These are phyloP conservation scores for Equus przewalskii DNA, from an alignment of 2,113 vertebrate genomes.

Conservation along the genomic window DNA sequence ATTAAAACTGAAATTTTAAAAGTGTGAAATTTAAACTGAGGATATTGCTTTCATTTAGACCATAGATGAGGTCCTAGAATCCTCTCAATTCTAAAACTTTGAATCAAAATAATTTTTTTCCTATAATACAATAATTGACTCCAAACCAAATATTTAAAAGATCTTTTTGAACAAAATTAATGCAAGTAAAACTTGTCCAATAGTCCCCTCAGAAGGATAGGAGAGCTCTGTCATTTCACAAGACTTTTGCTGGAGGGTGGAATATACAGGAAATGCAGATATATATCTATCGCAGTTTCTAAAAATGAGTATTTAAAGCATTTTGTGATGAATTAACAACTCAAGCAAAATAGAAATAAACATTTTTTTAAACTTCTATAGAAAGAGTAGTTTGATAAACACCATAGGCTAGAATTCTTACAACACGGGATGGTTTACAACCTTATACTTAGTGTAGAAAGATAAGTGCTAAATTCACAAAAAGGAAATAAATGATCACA, in stretches of 20 bases:
- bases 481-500: conserved; percentile 15
- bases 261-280: background rate
- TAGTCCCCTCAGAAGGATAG: background rate
- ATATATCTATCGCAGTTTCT: background rate
- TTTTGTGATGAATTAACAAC: background rate
- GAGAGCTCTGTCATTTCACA: background rate
- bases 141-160: background rate
- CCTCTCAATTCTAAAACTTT: background rate
- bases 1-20: conserved; percentile 37
- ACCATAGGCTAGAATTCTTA: background rate
- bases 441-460: background rate
- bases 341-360: conserved; percentile 34
- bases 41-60: background rate
- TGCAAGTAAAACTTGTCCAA: background rate
- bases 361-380: background rate
- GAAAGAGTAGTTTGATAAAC: background rate
- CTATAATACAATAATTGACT: background rate
- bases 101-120: conserved; percentile 1
- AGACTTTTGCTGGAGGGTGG: background rate
- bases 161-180: conserved; percentile 10
- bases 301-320: conserved; percentile 9
- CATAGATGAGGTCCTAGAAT: background rate
- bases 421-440: background rate
- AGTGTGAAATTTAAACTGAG: background rate
- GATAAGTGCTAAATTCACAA: background rate